These are phyloP conservation scores for Chrysomallon squamiferum DNA, from an alignment of 1,140 invertebrate genomes.

Conservation along the genomic window DNA sequence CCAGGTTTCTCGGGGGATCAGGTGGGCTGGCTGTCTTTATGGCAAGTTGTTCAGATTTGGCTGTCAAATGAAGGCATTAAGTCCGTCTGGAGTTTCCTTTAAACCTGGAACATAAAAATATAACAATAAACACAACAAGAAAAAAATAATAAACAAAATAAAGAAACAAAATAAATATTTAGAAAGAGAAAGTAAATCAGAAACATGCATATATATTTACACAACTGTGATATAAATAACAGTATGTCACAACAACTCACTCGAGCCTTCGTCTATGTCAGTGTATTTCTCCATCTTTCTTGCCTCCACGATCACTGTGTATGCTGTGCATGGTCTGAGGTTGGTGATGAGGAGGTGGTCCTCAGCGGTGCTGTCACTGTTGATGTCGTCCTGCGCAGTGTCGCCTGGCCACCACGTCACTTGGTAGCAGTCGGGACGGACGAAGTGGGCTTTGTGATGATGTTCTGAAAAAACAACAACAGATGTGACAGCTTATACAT, in stretches of 20 bases:
- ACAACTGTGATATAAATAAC: too few relatives aligned
- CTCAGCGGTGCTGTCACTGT: slow-evolving; percentile 60
- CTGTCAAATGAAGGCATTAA: slow-evolving; percentile 57
- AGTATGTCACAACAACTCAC: slow-evolving; percentile 12
- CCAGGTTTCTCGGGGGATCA: slow-evolving; percentile 58
- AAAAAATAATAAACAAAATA: slow-evolving; percentile 2
- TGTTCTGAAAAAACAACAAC: slow-evolving; percentile 37
- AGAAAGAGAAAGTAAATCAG: too few relatives aligned
- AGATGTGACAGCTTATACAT: too few relatives aligned
- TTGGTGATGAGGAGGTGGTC: slow-evolving; percentile 58
- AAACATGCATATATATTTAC: too few relatives aligned
- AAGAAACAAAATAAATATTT: too few relatives aligned
- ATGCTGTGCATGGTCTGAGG: slow-evolving; percentile 51
- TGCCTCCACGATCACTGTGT: slow-evolving; percentile 63
- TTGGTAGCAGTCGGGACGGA: slow-evolving; percentile 59
- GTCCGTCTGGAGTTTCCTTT: slow-evolving; percentile 34
- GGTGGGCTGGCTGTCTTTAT: slow-evolving; percentile 61
- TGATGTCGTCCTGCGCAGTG: slow-evolving; percentile 56
- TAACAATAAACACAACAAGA: background rate
- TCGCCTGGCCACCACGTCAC: slow-evolving; percentile 65
- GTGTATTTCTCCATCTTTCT: slow-evolving; percentile 59
- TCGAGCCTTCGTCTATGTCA: slow-evolving; percentile 46
- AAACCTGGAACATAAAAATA: slow-evolving; percentile 13
- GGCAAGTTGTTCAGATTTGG: slow-evolving; percentile 55
- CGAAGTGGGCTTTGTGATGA: slow-evolving; percentile 53